These are phyloP conservation scores for Thermophis baileyi DNA, from an alignment of 2,113 vertebrate species.

Conservation along the genomic window DNA sequence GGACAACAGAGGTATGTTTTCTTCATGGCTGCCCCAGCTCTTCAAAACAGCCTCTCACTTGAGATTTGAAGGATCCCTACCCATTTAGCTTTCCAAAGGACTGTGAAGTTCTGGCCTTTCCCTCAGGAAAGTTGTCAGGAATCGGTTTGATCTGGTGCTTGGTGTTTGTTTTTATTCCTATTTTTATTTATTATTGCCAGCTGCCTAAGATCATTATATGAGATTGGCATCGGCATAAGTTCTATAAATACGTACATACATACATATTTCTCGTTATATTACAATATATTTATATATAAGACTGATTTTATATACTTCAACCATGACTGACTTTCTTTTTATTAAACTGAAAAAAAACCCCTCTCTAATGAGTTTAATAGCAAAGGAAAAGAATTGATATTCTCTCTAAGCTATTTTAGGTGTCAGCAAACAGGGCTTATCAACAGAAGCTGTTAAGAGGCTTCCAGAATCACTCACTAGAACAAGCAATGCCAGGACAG, in stretches of 20 bases:
- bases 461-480: conserved; percentile 26
- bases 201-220: background rate
- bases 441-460: background rate
- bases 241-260: background rate
- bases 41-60: background rate
- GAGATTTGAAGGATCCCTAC: background rate
- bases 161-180: background rate
- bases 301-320: background rate
- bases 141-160: background rate
- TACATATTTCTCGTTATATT: background rate
- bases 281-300: background rate
- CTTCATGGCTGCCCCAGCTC: background rate
- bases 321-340: background rate
- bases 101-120: background rate
- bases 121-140: background rate
- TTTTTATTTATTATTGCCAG: background rate
- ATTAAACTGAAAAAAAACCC: background rate
- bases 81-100: background rate
- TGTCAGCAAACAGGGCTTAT: background rate
- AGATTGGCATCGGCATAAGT: background rate
- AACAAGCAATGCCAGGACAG: background rate
- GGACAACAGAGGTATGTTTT: background rate
- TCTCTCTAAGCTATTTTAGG: conserved; percentile 13
- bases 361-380: background rate
- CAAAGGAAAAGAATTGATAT: background rate